Base-by-base conservation (phyloP, 2,888 invertebrate species). In the Lycophotia porphyrea region DNA sequence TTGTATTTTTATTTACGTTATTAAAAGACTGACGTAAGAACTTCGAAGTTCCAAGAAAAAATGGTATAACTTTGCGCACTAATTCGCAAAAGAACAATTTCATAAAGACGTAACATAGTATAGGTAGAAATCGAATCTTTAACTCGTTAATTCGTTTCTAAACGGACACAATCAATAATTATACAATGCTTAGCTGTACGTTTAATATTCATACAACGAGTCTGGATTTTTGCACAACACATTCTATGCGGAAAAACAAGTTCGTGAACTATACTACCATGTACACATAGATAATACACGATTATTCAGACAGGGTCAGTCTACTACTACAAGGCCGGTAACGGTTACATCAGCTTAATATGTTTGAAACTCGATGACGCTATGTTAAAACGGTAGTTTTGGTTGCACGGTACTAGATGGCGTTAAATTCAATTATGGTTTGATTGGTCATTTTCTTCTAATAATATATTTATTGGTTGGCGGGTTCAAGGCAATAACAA, bases 171-270 rank as follows among this genome's bases (percentile, higher is more conserved):
- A 69, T 52, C 61, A 42, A 79, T 52, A 42, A 79, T 52, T 49
- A 7, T 60, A 66, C 55, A 55, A 55, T 60, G 74, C 47, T n/a
- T n/a, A n/a, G n/a, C n/a, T n/a, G 39, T 24, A 24, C 8, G 39
- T 27, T 13, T 80, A 76, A 86, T 84, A 84, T 84, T 84, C 84
- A 85, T 64, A 15, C 44, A 39, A 34, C 67, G 65, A 55, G 27
- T 52, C 58, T 86, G 84, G 84, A 86, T 76, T 84, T 84, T 84
- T 86, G 81, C 87, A 31, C 71, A 49, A 60, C 55, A 80, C 63
- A 72, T 65, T 65, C 52, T 71, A 64, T 42, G 71, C 84, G 86
- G 86, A 80, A 86, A 86, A 86, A 73, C 81, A 67, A 71, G 67
- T 61, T 39, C 1, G 18, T n/a, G 27, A 24, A n/a, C n/a, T 49